A percentile compares a stretch with the other conserved stretches of the same genome.
Conservation (phyloP, 2,888 invertebrate species). For the Hypercompe scribonia region DNA sequence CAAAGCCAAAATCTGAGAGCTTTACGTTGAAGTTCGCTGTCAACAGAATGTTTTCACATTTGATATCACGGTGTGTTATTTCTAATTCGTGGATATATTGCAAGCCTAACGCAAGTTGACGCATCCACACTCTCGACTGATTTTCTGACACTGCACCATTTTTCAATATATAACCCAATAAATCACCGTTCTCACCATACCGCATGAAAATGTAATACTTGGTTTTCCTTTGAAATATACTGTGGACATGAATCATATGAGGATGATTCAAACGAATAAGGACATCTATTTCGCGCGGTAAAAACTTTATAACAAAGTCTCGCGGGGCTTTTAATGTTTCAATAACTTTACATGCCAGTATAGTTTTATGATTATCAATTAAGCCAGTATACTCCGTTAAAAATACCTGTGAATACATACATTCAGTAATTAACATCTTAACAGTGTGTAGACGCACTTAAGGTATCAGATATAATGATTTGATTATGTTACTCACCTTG, state of each 20-base stretch:
- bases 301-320: slow-evolving; percentile 92
- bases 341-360: slow-evolving; percentile 91
- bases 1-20: slow-evolving; percentile 94
- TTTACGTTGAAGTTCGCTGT: slow-evolving; percentile 92
- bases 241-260: slow-evolving; percentile 92
- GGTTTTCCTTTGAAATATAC: slow-evolving; percentile 90
- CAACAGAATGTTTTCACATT: slow-evolving; percentile 92
- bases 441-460: not conserved
- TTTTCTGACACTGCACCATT: slow-evolving; percentile 90
- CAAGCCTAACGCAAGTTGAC: slow-evolving; percentile 89
- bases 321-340: slow-evolving; percentile 91
- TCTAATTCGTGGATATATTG: slow-evolving; percentile 92
- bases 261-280: slow-evolving; percentile 92
- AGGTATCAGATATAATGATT: not conserved
- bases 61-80: slow-evolving; percentile 92
- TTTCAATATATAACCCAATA: slow-evolving; percentile 90
- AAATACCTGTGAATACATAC: slow-evolving; percentile 69
- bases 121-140: slow-evolving; percentile 90
- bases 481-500: slow-evolving; percentile 83
- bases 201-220: slow-evolving; percentile 94
- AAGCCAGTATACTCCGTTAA: slow-evolving; percentile 73
- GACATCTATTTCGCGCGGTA: slow-evolving; percentile 94
- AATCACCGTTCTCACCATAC: slow-evolving; percentile 92
- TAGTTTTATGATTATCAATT: slow-evolving; percentile 63
- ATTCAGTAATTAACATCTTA: slow-evolving; percentile 4